Percentiles rank a stretch among this genome's conserved stretches.
phyloP scores from a whole-genome alignment of 2,797 vertebrate species.

The Aythya fuligula region DNA sequence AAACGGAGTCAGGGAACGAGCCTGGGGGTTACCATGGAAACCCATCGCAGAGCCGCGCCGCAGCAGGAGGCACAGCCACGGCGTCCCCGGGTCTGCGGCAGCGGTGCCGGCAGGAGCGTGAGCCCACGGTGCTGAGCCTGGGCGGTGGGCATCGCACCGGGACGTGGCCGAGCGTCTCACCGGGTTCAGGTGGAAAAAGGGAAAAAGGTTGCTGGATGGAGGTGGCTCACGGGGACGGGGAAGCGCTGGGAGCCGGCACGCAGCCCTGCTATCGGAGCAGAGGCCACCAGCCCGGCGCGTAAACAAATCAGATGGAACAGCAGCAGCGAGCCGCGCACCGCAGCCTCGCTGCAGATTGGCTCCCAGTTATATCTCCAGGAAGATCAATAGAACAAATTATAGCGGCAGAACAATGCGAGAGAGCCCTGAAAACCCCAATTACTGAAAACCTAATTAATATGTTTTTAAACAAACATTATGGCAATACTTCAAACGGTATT shows the following conservation, averaged over 20 bases:
- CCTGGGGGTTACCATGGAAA: conserved; percentile 72
- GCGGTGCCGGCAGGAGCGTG: fast-evolving
- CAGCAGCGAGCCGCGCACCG: not conserved
- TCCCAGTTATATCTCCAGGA: not conserved
- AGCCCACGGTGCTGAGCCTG: fast-evolving
- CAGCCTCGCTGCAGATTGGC: not conserved
- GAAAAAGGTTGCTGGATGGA: not conserved
- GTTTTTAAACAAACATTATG: conserved; percentile 50
- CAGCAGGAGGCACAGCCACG: conserved; percentile 38
- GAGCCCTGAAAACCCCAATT: conserved; percentile 50
- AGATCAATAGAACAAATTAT: conserved; percentile 59
- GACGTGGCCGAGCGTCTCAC: fast-evolving
- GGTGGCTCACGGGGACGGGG: fast-evolving
- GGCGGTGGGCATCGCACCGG: not conserved
- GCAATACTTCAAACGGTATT: conserved; percentile 25
- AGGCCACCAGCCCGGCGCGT: not conserved
- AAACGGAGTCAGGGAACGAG: conserved; percentile 8
- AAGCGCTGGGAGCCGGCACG: not conserved
- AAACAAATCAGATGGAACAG: not conserved
- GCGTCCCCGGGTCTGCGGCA: not conserved
- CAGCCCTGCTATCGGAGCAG: not conserved
- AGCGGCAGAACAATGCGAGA: not conserved
- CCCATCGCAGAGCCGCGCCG: not conserved
- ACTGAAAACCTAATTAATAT: conserved; percentile 38
- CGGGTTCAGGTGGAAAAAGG: too few relatives aligned